Conservation (phyloP, 2,113 vertebrate genomes). For the Tachycineta bicolor region DNA sequence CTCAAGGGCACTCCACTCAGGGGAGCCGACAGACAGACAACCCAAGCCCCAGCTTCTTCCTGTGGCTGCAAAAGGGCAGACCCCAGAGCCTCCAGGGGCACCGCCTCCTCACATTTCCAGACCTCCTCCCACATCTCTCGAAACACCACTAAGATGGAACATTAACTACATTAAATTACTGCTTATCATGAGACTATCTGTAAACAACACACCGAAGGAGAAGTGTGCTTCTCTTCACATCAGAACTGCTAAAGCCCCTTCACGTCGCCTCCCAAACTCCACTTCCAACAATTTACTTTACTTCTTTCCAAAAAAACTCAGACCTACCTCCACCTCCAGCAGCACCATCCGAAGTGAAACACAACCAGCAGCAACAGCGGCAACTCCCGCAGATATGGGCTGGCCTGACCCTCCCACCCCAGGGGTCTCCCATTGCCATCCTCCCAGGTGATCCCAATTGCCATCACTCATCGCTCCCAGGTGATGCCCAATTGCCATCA, state of each 20-base stretch:
- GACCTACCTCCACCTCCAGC: not conserved
- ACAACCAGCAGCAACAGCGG: rapidly evolving
- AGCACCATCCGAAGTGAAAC: rapidly evolving
- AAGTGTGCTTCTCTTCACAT: too few relatives aligned
- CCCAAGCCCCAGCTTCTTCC: not conserved
- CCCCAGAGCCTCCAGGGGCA: rapidly evolving
- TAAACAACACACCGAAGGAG: too few relatives aligned
- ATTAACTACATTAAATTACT: rapidly evolving
- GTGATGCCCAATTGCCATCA: not conserved
- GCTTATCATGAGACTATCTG: rapidly evolving
- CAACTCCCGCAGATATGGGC: not conserved
- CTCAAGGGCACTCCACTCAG: not conserved
- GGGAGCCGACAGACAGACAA: not conserved
- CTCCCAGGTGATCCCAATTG: not conserved
- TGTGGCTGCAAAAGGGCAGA: not conserved
- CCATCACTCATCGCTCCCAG: not conserved
- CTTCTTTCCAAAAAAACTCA: rapidly evolving
- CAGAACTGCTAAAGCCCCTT: rapidly evolving
- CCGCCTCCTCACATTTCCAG: not conserved
- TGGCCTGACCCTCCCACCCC: not conserved
- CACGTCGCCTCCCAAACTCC: rapidly evolving
- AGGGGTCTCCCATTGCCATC: not conserved
- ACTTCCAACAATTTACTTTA: rapidly evolving
- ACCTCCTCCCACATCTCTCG: not conserved
- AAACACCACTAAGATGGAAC: rapidly evolving